Evolutionary conservation across 2,113 vertebrate genomes (phyloP), one percentile per base, ranked within the genome.

Genomic region (Chinchilla lanigera): DNA sequence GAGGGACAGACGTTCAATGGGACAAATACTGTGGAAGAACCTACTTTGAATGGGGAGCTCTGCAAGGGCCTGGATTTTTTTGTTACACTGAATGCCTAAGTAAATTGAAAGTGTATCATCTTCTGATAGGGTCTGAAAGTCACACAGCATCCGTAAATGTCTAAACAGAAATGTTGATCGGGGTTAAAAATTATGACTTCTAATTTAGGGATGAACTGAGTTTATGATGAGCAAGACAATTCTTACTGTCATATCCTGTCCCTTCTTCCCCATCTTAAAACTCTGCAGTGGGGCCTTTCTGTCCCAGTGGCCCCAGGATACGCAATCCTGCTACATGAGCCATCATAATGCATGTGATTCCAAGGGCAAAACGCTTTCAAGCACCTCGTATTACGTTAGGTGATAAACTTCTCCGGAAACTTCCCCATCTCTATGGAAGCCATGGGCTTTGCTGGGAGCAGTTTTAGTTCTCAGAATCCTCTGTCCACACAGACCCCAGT

Each of bases 61-160:
- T 65, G 38, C 26, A n/a, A 78, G 20, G 41, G 13, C 26, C 47
- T 50, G 63, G 47, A 44, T 7, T 88, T 71, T 28, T 61, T 50
- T 75, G 77, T 30, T 89, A n/a, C 3, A 19, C 19, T 67, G 26
- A 83, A 69, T 69, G 50, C 81, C 77, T 82, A 73, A 81, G 90
- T 75, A 33, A 63, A 20, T 44, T 7, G 4, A 78, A 87, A 78
- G 10, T 33, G 33, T 26, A 44, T 82, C 52, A 10, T 50, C 28
- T 94, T 86, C 41, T 54, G 73, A 84, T 16, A 78, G 35, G n/a
- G 14, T 71, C 81, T 91, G 81, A 71, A 89, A 97, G 81, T 77
- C 44, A 80, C 78, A 88, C 75, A 69, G 20, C 22, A 30, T 58
- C 63, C 50, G 24, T 89, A 83, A 54, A 60, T 77, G 17, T 86